Percentiles rank a stretch among this genome's conserved stretches.
phyloP scores from a whole-genome alignment of 2,797 vertebrate species.

The Parauchenoglanis punctatus region DNA sequence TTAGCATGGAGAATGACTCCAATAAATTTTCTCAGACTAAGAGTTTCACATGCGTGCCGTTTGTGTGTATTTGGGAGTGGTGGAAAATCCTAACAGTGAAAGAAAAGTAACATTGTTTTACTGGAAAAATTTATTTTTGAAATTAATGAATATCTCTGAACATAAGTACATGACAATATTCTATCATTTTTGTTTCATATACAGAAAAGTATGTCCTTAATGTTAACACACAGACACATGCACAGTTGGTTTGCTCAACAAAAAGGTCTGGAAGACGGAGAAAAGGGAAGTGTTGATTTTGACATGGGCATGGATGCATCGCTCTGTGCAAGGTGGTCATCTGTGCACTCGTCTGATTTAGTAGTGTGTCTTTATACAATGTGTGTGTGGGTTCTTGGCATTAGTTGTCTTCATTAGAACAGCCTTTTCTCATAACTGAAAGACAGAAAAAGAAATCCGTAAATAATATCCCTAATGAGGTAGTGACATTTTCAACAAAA shows the following conservation, averaged over 20 bases:
- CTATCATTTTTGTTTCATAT: not conserved
- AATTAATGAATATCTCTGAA: slow-evolving; percentile 15
- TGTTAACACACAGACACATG: slow-evolving; percentile 45
- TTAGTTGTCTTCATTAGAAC: slow-evolving; percentile 77
- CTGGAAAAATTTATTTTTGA: slow-evolving; percentile 47
- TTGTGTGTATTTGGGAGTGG: not conserved
- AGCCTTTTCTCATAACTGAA: slow-evolving; percentile 93
- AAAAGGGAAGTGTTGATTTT: slow-evolving; percentile 56
- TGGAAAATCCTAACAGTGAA: not conserved
- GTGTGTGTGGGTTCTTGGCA: slow-evolving; percentile 40
- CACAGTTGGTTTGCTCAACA: slow-evolving; percentile 57
- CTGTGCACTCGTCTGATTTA: slow-evolving; percentile 40
- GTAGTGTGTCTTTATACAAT: slow-evolving; percentile 12
- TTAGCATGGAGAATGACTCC: slow-evolving; percentile 8
- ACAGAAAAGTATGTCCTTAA: slow-evolving; percentile 38
- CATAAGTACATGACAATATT: not conserved
- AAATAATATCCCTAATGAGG: not conserved
- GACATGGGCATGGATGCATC: slow-evolving; percentile 50
- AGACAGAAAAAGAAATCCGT: slow-evolving; percentile 24
- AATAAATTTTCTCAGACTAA: slow-evolving; percentile 9
- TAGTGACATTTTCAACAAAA: not conserved
- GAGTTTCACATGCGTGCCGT: not conserved
- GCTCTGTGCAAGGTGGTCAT: slow-evolving; percentile 33
- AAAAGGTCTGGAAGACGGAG: slow-evolving; percentile 70
- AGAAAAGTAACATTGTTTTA: not conserved